Evolutionary conservation across 2,888 invertebrate species (phyloP).

Genomic region (Tanytarsus gracilentus): DNA sequence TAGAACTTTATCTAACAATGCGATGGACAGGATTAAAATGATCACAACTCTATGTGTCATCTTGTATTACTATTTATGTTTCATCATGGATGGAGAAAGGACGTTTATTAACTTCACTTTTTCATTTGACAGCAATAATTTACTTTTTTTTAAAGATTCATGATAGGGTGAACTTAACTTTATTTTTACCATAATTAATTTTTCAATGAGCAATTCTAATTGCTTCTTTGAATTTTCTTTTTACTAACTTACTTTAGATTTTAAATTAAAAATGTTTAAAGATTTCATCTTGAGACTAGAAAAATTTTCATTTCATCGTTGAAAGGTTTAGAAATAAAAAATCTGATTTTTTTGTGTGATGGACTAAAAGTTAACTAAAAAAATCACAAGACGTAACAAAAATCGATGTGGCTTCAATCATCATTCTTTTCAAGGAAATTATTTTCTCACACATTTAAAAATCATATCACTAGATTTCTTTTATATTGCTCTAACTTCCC

Average conservation of each 20-base stretch:
- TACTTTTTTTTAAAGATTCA: neutral
- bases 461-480: too few relatives aligned
- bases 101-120: slow-evolving; percentile 5
- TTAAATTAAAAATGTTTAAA: neutral
- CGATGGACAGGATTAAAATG: slow-evolving; percentile 9
- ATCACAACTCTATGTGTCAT: neutral
- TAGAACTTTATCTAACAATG: too few relatives aligned
- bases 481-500: too few relatives aligned
- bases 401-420: too few relatives aligned
- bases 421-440: too few relatives aligned
- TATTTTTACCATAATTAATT: neutral
- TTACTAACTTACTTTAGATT: neutral
- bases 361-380: too few relatives aligned
- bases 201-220: slow-evolving; percentile 18
- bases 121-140: neutral
- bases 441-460: neutral
- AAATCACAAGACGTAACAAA: too few relatives aligned
- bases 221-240: neutral
- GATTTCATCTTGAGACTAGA: neutral
- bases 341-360: too few relatives aligned
- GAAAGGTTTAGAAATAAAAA: neutral
- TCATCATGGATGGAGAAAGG: slow-evolving; percentile 16
- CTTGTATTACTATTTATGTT: neutral
- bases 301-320: slow-evolving; percentile 6
- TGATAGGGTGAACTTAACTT: neutral